Percentiles rank a stretch among this genome's conserved stretches.
phyloP scores from a whole-genome alignment of 2,888 invertebrate species.

The Serrognathus titanus region DNA sequence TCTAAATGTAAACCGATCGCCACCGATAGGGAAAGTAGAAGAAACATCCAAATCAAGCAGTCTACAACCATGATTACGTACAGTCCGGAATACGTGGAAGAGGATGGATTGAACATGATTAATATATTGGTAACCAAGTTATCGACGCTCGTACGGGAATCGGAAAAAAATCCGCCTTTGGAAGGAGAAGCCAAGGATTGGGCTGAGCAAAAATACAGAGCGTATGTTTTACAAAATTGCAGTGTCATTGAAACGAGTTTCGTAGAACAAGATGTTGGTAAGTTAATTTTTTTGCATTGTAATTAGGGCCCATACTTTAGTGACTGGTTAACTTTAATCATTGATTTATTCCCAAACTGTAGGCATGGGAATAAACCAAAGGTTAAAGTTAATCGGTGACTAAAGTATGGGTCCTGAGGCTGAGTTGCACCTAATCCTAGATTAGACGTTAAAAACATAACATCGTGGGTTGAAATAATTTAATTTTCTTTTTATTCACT shows the following conservation, averaged over 20 bases:
- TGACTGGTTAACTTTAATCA: too few species aligned
- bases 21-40: conserved; percentile 1
- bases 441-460: too few species aligned
- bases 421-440: too few species aligned
- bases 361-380: too few species aligned
- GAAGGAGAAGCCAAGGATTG: conserved; percentile 5
- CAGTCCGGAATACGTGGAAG: conserved; percentile 9
- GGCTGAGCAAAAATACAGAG: conserved; percentile 10
- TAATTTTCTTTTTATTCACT: not conserved
- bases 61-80: conserved; percentile 1
- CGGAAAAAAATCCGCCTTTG: conserved; percentile 4
- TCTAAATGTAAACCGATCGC: not conserved
- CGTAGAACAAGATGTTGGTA: conserved; percentile 5
- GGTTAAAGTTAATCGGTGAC: too few species aligned
- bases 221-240: conserved; percentile 5
- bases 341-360: too few species aligned
- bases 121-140: conserved; percentile 1
- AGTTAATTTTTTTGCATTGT: not conserved
- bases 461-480: too few species aligned
- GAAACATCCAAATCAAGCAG: not conserved
- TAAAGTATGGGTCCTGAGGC: too few species aligned
- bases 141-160: conserved; percentile 1
- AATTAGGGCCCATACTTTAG: too few species aligned
- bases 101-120: conserved; percentile 11
- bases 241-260: conserved; percentile 8